Conservation (phyloP, 2,113 vertebrate species). For the Danio rerio region GRCz12tu NC_133181.1:36580501-36581000, state of each 20-base stretch:
- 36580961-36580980: too few species aligned
- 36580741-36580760: background rate
- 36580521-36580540: slow-evolving; percentile 21
- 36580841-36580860: too few species aligned
- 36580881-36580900: too few species aligned
- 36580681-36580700: slow-evolving; percentile 43
- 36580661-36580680: slow-evolving; percentile 60
- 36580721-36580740: slow-evolving; percentile 19
- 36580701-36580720: slow-evolving; percentile 30
- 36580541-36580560: background rate
- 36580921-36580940: too few species aligned
- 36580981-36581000: too few species aligned
- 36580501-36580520: slow-evolving; percentile 40
- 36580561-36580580: background rate
- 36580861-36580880: too few species aligned
- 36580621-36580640: slow-evolving; percentile 64
- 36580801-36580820: too few species aligned
- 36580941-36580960: too few species aligned
- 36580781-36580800: too few species aligned
- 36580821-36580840: too few species aligned
- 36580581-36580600: slow-evolving; percentile 60
- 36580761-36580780: too few species aligned
- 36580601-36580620: slow-evolving; percentile 60
- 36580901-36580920: too few species aligned
- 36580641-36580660: slow-evolving; percentile 61